Conservation (phyloP, 1,140 invertebrate species). For the Contarinia nasturtii region DNA sequence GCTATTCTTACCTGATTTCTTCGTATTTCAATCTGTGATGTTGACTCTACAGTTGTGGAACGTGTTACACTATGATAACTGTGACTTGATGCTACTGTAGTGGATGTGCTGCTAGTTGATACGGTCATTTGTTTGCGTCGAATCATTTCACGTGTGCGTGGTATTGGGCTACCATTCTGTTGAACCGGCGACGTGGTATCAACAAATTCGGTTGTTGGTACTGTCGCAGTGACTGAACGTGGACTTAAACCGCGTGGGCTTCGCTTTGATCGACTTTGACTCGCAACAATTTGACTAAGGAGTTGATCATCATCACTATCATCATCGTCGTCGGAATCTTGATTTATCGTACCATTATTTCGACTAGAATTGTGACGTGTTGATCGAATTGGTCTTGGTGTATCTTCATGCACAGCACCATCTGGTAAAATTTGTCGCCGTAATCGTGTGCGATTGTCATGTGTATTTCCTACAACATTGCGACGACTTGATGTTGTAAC, state of each 20-base stretch:
- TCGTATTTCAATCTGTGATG: neutral
- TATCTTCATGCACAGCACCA: neutral
- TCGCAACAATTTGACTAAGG: neutral
- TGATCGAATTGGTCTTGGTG: no score
- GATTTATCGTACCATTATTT: no score
- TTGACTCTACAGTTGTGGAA: neutral
- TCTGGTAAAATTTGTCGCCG: neutral
- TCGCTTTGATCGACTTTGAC: no score
- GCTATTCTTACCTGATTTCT: neutral
- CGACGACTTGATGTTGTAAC: no score
- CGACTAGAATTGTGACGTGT: no score
- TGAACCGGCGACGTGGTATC: neutral
- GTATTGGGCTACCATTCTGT: conserved; percentile 7
- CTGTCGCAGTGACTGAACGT: neutral
- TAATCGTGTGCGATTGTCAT: no score
- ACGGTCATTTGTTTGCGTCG: conserved; percentile 10
- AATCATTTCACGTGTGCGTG: conserved; percentile 12
- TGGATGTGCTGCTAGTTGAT: neutral
- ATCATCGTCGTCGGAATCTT: neutral
- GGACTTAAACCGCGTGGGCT: no score
- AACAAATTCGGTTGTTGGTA: neutral
- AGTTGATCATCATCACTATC: neutral
- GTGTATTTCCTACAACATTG: no score
- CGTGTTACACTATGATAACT: neutral
- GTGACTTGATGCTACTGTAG: neutral